phyloP scores from a whole-genome alignment of 2,113 vertebrate genomes.

The Phaetusa simplex region DNA sequence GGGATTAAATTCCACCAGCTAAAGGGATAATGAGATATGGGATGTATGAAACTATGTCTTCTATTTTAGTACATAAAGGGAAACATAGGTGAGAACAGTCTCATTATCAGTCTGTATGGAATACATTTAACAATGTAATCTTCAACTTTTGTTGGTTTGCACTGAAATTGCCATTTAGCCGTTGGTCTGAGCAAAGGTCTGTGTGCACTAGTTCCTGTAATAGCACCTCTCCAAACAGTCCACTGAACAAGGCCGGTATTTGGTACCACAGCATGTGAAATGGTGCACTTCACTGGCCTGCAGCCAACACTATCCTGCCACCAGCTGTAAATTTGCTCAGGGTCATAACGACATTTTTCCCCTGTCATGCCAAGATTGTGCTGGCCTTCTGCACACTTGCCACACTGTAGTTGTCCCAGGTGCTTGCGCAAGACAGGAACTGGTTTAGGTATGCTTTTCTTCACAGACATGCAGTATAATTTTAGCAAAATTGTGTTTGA shows the following conservation, averaged over 20 bases:
- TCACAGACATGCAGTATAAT: not conserved
- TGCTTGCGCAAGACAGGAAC: not conserved
- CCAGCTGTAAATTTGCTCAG: not conserved
- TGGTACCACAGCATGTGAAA: not conserved
- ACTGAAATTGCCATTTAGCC: not conserved
- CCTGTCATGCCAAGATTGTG: accelerated
- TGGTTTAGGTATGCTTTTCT: not conserved
- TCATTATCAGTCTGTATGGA: not conserved
- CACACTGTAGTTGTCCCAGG: not conserved
- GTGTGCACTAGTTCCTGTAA: not conserved
- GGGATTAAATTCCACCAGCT: not conserved
- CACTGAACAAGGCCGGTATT: not conserved
- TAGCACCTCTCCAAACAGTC: not conserved
- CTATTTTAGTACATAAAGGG: not conserved
- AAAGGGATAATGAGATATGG: not conserved
- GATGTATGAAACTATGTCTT: not conserved
- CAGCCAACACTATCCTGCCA: not conserved
- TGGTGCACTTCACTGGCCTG: not conserved
- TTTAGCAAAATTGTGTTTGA: not conserved
- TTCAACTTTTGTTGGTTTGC: not conserved
- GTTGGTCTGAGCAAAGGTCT: not conserved
- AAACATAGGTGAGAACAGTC: not conserved
- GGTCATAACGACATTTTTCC: not conserved
- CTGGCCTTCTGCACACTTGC: not conserved
- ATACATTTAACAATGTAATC: not conserved